Evolutionary conservation across 2,797 vertebrate genomes (phyloP).

Genomic region (Lepidocolaptes lacrymiger): DNA sequence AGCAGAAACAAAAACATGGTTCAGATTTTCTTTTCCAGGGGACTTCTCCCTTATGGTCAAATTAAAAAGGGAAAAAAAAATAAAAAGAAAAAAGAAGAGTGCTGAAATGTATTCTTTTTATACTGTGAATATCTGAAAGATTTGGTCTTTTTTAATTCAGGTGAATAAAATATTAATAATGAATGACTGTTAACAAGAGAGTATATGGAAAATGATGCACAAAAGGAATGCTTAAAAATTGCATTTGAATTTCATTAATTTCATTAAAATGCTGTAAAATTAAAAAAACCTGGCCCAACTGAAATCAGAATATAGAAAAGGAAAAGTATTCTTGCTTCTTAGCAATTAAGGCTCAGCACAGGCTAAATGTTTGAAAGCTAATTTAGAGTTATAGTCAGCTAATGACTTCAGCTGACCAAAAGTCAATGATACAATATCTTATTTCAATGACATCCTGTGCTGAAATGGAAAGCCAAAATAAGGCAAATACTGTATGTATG

Average conservation of each 20-base stretch:
- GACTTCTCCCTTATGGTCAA: fast-evolving
- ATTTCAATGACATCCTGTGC: background rate
- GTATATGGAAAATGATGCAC: background rate
- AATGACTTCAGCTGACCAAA: background rate
- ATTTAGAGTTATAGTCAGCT: background rate
- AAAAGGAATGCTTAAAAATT: background rate
- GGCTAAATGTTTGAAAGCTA: background rate
- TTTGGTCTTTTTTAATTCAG: background rate
- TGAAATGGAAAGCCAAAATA: background rate
- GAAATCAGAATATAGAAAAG: background rate
- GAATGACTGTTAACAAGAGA: background rate
- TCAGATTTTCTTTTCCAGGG: background rate
- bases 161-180: background rate
- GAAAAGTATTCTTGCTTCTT: background rate
- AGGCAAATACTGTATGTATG: background rate
- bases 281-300: background rate
- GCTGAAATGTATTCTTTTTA: background rate
- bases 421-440: background rate
- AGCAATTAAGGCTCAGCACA: background rate
- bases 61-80: background rate
- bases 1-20: background rate
- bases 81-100: fast-evolving
- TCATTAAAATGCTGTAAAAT: background rate
- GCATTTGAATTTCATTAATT: background rate
- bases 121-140: background rate